Evolutionary conservation across 1,140 invertebrate genomes (phyloP).

Genomic region (Drosophila paulistorum): DNA sequence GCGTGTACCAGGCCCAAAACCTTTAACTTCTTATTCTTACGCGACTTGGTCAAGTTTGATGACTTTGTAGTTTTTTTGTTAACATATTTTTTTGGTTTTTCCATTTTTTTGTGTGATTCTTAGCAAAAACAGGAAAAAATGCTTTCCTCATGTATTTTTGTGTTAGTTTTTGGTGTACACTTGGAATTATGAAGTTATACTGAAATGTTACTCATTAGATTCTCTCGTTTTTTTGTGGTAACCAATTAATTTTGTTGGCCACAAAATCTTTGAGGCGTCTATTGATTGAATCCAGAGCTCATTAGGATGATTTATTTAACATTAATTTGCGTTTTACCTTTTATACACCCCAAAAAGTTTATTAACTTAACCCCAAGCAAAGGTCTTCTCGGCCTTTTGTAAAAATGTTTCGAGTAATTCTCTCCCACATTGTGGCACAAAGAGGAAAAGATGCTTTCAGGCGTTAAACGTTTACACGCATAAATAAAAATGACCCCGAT

Average conservation of each 20-base stretch:
- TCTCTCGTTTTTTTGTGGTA: not conserved
- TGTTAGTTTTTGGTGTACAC: not conserved
- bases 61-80: not conserved
- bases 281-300: conserved; percentile 4
- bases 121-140: not conserved
- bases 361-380: conserved; percentile 19
- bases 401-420: not conserved
- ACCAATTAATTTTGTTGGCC: conserved; percentile 1
- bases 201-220: not conserved
- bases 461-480: conserved; percentile 64
- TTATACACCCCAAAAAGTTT: not conserved
- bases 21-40: not conserved
- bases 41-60: not conserved
- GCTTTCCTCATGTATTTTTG: too few species aligned
- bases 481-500: conserved; percentile 47
- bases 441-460: conserved; percentile 18
- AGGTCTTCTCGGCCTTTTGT: not conserved
- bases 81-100: not conserved
- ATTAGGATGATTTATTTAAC: conserved; percentile 13
- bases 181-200: not conserved
- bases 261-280: conserved; percentile 5
- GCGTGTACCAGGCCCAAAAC: not conserved
- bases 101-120: not conserved
- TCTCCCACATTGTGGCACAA: not conserved
- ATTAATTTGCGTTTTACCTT: conserved; percentile 25